These are phyloP conservation scores for Drosophila parabipectinata DNA, from an alignment of 1,140 invertebrate genomes.

Conservation along the genomic window DNA sequence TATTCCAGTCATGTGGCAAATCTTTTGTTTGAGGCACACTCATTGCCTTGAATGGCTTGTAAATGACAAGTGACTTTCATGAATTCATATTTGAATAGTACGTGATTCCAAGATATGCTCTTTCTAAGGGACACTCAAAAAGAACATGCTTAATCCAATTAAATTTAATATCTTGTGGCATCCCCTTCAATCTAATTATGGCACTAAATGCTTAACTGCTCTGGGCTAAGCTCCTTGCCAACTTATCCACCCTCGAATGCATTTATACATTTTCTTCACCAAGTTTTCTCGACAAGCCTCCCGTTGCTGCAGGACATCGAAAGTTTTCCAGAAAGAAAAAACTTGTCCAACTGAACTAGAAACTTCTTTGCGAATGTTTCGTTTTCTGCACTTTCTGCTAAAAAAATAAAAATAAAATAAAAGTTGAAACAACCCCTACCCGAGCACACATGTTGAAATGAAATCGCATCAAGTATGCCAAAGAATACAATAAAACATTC, in stretches of 20 bases:
- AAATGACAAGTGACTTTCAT: conserved; percentile 25
- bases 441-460: conserved; percentile 2
- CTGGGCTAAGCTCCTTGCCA: neutral
- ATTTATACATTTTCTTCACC: conserved; percentile 25
- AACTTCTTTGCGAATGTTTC: conserved; percentile 47
- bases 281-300: conserved; percentile 16
- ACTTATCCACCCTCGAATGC: conserved; percentile 11
- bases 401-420: neutral
- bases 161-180: conserved; percentile 23
- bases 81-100: conserved; percentile 24
- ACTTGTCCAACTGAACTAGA: conserved; percentile 46
- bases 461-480: conserved; percentile 31
- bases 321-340: conserved; percentile 38
- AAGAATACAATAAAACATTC: conserved; percentile 32
- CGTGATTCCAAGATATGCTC: conserved; percentile 3
- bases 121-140: neutral
- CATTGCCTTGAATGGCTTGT: conserved; percentile 24
- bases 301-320: conserved; percentile 43
- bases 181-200: conserved; percentile 36
- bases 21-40: conserved; percentile 30
- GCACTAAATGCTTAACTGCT: conserved; percentile 33
- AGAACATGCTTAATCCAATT: conserved; percentile 18
- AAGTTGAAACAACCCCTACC: conserved; percentile 7
- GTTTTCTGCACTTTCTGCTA: conserved; percentile 35
- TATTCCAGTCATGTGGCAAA: conserved; percentile 32